Conservation (phyloP, 2,113 vertebrate genomes). For the Brevimyrus niger region DNA sequence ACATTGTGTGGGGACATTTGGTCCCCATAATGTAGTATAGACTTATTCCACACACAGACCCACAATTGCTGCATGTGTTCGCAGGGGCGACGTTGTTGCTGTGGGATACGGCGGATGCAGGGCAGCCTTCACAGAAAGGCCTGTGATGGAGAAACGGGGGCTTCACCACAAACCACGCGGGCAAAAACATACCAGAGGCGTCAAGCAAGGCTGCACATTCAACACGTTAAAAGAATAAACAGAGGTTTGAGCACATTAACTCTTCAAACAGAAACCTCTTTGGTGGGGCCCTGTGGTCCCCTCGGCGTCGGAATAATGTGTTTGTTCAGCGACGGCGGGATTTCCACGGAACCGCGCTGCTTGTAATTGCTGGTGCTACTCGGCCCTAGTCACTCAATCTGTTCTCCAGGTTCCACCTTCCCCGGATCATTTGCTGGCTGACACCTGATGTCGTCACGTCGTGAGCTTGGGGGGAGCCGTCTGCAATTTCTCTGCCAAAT, state of each 20-base stretch:
- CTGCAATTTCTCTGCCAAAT: constrained; percentile 62
- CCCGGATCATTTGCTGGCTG: constrained; percentile 62
- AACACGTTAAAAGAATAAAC: not conserved
- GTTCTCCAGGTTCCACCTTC: constrained; percentile 49
- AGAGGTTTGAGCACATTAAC: not conserved
- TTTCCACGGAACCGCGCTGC: constrained; percentile 27
- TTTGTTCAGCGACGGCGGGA: constrained; percentile 17
- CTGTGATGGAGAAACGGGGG: not conserved
- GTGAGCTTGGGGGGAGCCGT: constrained; percentile 46
- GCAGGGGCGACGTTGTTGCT: constrained; percentile 13
- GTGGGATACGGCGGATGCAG: constrained; percentile 15
- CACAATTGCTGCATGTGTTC: constrained; percentile 44
- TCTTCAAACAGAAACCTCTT: not conserved
- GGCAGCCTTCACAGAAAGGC: not conserved
- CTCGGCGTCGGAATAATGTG: not conserved
- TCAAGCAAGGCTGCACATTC: not conserved
- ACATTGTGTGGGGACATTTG: not conserved
- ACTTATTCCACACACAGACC: not conserved
- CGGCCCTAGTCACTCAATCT: constrained; percentile 45
- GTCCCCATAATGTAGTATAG: not conserved
- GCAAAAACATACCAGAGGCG: not conserved
- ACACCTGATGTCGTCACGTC: constrained; percentile 63
- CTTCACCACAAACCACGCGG: constrained; percentile 2
- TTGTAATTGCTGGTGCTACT: constrained; percentile 35
- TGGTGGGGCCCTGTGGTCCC: not conserved